Evolutionary conservation across 2,797 vertebrate genomes (phyloP).

Genomic region (Pangasius macronema): DNA sequence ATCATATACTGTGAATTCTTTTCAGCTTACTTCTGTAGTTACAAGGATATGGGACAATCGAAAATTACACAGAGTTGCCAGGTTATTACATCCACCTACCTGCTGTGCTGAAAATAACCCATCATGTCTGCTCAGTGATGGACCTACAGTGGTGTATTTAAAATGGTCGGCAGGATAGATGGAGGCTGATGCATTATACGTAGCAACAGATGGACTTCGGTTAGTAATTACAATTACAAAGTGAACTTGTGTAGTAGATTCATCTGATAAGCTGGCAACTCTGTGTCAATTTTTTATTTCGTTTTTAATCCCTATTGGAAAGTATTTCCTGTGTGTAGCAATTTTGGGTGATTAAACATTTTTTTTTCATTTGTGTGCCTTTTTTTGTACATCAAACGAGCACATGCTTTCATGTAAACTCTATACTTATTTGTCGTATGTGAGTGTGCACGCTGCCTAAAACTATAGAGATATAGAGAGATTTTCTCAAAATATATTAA

Average conservation of each 20-base stretch:
- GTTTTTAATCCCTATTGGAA: neutral
- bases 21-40: constrained; percentile 42
- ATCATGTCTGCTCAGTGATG: neutral
- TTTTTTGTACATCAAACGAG: neutral
- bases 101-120: constrained; percentile 1
- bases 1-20: constrained; percentile 91
- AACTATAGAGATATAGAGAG: neutral
- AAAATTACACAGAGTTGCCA: constrained; percentile 7
- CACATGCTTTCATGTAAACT: constrained; percentile 7
- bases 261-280: constrained; percentile 11
- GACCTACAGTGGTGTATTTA: neutral
- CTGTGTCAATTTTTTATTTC: neutral
- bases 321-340: constrained; percentile 18
- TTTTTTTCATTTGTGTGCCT: neutral
- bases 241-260: neutral
- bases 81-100: constrained; percentile 6
- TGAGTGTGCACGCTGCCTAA: neutral
- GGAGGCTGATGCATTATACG: neutral
- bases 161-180: neutral
- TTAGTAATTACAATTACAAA: neutral
- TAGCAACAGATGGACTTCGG: neutral
- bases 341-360: neutral
- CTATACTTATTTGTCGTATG: neutral
- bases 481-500: neutral
- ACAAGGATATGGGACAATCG: constrained; percentile 33